These are phyloP conservation scores for Colinus virginianus DNA, from an alignment of 2,113 vertebrate genomes.

Conservation along the genomic window DNA sequence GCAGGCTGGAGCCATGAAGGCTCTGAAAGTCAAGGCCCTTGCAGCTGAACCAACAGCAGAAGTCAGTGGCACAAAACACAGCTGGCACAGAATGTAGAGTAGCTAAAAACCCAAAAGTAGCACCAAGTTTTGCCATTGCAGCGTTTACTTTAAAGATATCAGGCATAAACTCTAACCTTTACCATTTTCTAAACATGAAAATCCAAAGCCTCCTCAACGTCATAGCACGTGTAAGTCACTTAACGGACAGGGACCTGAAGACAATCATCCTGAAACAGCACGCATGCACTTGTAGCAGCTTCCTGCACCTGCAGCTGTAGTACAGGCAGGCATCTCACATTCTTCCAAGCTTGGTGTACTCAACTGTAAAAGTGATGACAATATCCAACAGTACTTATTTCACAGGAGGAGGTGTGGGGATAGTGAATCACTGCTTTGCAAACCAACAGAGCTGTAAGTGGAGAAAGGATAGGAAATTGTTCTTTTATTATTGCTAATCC, in stretches of 20 bases:
- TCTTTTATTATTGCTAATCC: background rate
- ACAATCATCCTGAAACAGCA: background rate
- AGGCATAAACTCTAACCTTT: background rate
- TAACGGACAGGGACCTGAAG: background rate
- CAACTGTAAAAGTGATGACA: rapidly evolving
- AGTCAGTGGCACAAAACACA: background rate
- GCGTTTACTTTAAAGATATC: constrained; percentile 31
- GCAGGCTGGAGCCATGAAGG: background rate
- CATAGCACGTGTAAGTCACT: background rate
- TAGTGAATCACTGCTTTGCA: background rate
- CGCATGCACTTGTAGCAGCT: background rate
- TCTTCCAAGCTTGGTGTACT: background rate
- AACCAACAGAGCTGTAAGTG: background rate
- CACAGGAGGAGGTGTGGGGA: background rate
- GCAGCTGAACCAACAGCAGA: background rate
- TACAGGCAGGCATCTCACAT: background rate
- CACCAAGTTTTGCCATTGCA: background rate
- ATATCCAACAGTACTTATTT: background rate
- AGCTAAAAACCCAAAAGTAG: background rate
- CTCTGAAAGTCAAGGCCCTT: background rate
- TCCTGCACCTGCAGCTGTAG: background rate
- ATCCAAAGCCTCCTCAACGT: background rate
- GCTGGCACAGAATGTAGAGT: background rate
- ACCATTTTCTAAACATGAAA: background rate
- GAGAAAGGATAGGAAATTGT: background rate